phyloP scores from a whole-genome alignment of 2,113 vertebrate species.

The Poicephalus meyeri region DNA sequence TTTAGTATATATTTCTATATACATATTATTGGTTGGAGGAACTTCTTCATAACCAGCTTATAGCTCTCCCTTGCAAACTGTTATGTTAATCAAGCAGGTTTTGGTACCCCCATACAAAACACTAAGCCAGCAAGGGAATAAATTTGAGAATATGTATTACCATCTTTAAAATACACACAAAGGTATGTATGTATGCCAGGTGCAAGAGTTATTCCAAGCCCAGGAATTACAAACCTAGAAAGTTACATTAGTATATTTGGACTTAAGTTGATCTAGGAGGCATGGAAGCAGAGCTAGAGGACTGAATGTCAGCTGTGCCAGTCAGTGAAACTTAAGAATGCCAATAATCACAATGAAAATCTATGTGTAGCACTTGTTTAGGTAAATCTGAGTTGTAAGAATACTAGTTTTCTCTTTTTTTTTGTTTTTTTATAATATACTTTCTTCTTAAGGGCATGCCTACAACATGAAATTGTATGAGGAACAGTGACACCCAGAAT shows the following conservation, averaged over 20 bases:
- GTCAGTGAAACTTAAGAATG: not conserved
- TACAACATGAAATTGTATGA: not conserved
- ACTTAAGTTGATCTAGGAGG: not conserved
- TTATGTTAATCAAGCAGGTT: not conserved
- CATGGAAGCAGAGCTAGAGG: not conserved
- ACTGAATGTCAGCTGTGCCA: not conserved
- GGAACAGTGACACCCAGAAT: not conserved
- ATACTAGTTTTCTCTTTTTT: not conserved
- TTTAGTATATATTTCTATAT: conserved; percentile 17
- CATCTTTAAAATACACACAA: not conserved
- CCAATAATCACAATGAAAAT: not conserved
- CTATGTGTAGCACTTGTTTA: not conserved
- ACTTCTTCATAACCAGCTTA: not conserved
- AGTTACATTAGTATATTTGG: not conserved
- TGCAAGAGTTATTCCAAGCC: not conserved
- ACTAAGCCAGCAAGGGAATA: not conserved
- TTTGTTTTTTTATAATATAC: not conserved
- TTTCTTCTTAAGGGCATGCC: not conserved
- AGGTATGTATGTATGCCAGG: not conserved
- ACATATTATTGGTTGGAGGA: not conserved
- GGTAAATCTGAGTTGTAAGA: not conserved
- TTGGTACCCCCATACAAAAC: not conserved
- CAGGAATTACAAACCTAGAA: not conserved
- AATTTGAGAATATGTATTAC: not conserved
- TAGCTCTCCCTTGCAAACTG: not conserved